These are phyloP conservation scores for Eucera pruinosa DNA, from an alignment of 2,888 invertebrate genomes.

Conservation along the genomic window DNA sequence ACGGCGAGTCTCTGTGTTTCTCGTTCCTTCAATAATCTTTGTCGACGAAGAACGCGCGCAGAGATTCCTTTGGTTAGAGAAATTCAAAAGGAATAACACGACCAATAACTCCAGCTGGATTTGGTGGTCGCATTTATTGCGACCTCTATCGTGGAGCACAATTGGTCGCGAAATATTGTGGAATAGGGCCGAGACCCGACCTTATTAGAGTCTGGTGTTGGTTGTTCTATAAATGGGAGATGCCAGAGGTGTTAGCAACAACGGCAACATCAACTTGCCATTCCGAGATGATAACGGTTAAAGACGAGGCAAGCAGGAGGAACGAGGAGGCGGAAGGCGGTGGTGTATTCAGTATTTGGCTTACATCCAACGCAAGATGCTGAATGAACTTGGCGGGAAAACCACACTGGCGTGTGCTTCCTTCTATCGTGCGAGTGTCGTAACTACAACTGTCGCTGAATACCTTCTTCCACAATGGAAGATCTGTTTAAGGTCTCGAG, in stretches of 20 bases:
- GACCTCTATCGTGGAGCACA: conserved; percentile 70
- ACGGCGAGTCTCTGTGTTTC: not conserved
- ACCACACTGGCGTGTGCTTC: conserved; percentile 69
- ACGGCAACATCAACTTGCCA: conserved; percentile 57
- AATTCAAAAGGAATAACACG: conserved; percentile 37
- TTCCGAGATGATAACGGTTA: conserved; percentile 56
- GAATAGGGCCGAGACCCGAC: conserved; percentile 73
- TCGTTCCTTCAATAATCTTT: conserved; percentile 12
- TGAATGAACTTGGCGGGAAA: conserved; percentile 84
- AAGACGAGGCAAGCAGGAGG: conserved; percentile 33
- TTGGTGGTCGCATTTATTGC: conserved; percentile 76
- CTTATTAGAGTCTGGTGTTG: conserved; percentile 72
- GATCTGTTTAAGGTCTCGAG: conserved; percentile 30
- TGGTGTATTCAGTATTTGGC: conserved; percentile 80
- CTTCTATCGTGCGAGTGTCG: conserved; percentile 56
- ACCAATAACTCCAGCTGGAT: conserved; percentile 75
- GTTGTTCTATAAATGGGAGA: conserved; percentile 39
- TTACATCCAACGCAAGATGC: conserved; percentile 80
- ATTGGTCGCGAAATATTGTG: conserved; percentile 76
- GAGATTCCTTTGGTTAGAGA: not conserved
- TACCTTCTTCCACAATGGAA: conserved; percentile 21
- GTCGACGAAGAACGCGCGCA: not conserved
- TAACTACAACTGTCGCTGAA: conserved; percentile 55
- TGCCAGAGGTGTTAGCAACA: conserved; percentile 39
- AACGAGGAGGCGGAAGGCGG: conserved; percentile 20